Conservation (phyloP, 2,888 invertebrate genomes). For the Brachylomia viminalis region DNA sequence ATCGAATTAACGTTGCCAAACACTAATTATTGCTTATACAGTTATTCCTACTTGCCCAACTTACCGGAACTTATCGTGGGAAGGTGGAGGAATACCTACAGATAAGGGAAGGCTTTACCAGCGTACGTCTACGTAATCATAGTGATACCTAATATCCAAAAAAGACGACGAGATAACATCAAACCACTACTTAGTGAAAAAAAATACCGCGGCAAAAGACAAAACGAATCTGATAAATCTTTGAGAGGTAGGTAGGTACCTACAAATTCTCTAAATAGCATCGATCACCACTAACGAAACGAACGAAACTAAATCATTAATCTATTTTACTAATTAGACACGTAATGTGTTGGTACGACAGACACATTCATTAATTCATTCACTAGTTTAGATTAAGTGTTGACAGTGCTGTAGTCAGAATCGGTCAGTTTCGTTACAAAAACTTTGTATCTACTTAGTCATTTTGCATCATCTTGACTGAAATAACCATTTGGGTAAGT, state of each 20-base stretch:
- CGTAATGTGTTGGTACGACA: not conserved
- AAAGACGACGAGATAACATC: not conserved
- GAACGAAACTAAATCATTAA: slow-evolving; percentile 18
- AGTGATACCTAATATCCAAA: not conserved
- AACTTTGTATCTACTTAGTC: not conserved
- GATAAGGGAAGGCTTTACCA: not conserved
- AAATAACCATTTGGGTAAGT: not conserved
- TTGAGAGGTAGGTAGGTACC: not conserved
- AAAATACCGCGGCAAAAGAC: not conserved
- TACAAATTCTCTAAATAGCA: slow-evolving; percentile 3
- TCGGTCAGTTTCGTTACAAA: not conserved
- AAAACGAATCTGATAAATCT: slow-evolving; percentile 8
- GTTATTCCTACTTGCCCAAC: not conserved
- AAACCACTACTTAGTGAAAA: not conserved
- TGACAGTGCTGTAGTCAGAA: not conserved
- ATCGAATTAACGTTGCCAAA: slow-evolving; percentile 5
- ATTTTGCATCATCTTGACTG: not conserved
- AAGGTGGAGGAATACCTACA: not conserved
- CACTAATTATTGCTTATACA: not conserved
- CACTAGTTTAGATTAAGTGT: not conserved
- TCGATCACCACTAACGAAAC: slow-evolving; percentile 2
- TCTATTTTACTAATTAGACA: slow-evolving; percentile 3
- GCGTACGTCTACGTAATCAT: not conserved
- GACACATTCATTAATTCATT: not conserved
- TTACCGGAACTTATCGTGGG: not conserved